These are phyloP conservation scores for Globodera rostochiensis DNA, from an alignment of 1,140 invertebrate species.

Conservation along the genomic window DNA sequence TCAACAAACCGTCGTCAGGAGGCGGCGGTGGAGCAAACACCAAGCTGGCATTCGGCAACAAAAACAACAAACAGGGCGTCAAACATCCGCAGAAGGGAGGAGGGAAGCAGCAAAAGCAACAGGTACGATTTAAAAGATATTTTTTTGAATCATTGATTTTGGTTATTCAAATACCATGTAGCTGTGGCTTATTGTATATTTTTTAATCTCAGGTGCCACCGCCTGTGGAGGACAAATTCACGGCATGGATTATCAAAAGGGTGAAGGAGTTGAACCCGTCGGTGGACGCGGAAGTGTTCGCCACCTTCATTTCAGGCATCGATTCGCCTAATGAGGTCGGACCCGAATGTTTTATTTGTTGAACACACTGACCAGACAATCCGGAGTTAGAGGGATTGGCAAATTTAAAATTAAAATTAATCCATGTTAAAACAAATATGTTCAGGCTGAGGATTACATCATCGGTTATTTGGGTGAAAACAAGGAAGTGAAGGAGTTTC, in stretches of 20 bases:
- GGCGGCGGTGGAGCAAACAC: neutral
- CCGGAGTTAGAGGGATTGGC: too few relatives aligned
- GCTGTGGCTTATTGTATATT: neutral
- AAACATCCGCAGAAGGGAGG: slow-evolving; percentile 11
- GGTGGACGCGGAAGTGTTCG: slow-evolving; percentile 47
- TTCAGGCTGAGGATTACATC: slow-evolving; percentile 51
- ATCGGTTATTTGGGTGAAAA: slow-evolving; percentile 51
- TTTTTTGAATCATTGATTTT: too few relatives aligned
- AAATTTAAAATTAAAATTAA: slow-evolving; percentile 19
- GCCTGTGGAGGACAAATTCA: slow-evolving; percentile 30
- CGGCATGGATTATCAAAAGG: slow-evolving; percentile 43
- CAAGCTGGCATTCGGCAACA: neutral
- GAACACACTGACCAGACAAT: too few relatives aligned
- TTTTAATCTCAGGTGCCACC: neutral
- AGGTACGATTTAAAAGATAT: too few relatives aligned
- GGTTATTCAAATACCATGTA: too few relatives aligned
- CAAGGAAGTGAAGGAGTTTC: slow-evolving; percentile 50
- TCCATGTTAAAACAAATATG: slow-evolving; percentile 1
- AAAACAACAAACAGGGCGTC: neutral
- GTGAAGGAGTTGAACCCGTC: slow-evolving; percentile 46
- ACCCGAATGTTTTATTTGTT: too few relatives aligned
- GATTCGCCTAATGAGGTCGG: slow-evolving; percentile 50
- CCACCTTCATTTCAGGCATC: slow-evolving; percentile 37
- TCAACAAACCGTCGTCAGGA: slow-evolving; percentile 3
- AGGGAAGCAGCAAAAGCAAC: slow-evolving; percentile 13